These are phyloP conservation scores for Heliconius hermathena DNA, from an alignment of 1,140 invertebrate genomes.

Conservation along the genomic window DNA sequence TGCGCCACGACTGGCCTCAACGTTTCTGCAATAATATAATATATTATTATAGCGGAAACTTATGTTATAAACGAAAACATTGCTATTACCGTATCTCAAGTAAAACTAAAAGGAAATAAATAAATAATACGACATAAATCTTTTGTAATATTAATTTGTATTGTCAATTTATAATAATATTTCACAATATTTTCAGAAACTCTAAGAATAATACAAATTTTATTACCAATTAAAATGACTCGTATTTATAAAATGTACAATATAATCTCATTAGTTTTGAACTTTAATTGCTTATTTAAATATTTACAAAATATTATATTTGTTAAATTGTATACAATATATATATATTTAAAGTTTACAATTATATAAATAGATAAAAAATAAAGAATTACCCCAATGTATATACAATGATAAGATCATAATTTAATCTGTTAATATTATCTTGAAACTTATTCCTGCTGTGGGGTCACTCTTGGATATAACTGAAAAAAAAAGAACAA, in stretches of 20 bases:
- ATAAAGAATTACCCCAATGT: conserved; percentile 67
- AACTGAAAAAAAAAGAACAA: conserved; percentile 64
- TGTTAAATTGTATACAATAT: conserved; percentile 79
- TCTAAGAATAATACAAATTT: conserved; percentile 73
- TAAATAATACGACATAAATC: conserved; percentile 43
- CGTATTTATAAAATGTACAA: conserved; percentile 81
- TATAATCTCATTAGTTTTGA: conserved; percentile 80
- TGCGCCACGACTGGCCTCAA: no score
- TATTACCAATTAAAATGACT: conserved; percentile 76
- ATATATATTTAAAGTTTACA: conserved; percentile 72
- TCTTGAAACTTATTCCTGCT: conserved; percentile 61
- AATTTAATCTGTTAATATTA: conserved; percentile 49
- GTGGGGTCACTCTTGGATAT: conserved; percentile 76
- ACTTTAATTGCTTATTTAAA: conserved; percentile 68
- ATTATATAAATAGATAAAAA: conserved; percentile 80
- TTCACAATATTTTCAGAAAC: conserved; percentile 77
- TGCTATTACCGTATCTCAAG: not conserved
- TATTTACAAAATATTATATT: conserved; percentile 81
- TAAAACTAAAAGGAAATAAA: not conserved
- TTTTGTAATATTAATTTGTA: conserved; percentile 72
- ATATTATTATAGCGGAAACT: no score
- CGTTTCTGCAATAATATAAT: no score
- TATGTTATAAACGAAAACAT: not conserved
- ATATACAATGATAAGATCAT: conserved; percentile 72
- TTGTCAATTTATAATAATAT: conserved; percentile 79